Base-by-base conservation (phyloP, 1,140 invertebrate species). In the Trinorchestia longiramus region DNA sequence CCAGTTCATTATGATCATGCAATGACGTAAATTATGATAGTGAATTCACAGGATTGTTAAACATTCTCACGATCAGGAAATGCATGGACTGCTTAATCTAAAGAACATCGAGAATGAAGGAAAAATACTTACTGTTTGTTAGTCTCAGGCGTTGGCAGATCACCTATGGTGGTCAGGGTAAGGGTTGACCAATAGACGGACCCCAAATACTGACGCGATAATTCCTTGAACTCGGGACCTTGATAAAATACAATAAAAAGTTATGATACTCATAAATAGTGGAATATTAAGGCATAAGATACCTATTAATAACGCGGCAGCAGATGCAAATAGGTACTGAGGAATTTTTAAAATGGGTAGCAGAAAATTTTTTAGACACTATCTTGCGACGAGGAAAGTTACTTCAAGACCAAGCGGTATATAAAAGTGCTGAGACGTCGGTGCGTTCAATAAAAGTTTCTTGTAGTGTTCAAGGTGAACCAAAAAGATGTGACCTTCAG, bases 151-250 rank as follows among this genome's bases (percentile, higher is more conserved):
- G 99, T 99, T 6, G 99, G 99, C 90, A 99, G 98, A 97, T 99
- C 99, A 11, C 99, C 99, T 96, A 99, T 99, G 28, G 99, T 99
- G 19, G 99, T 99, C n/a, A 99, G 98, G 0, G 99, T 99, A 44
- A 99, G 97, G 0, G 99, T 99, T 6, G 99, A 99, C 99, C 99
- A 99, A 97, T 99, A 99, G 6, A 99, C 97, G 1, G 99, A 99
- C 87, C 98, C 99, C 17, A 99, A 98, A 97, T 99, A 99, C 97
- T 99, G 99, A 96, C 99, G 98, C 0, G 98, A 99, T 17, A 99
- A 97, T 0, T 98, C 98, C 0, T 98, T 98, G 97, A 99, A 99
- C 97, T 99, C 98, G 11, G 95, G 95, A 53, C 96, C 96, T 97
- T 95, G 88, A 36, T 42, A 42, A 8, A 36, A 90, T 36, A 42